These are phyloP conservation scores for Gymnocephalus cernua DNA, from an alignment of 2,113 vertebrate genomes.

Conservation along the genomic window DNA sequence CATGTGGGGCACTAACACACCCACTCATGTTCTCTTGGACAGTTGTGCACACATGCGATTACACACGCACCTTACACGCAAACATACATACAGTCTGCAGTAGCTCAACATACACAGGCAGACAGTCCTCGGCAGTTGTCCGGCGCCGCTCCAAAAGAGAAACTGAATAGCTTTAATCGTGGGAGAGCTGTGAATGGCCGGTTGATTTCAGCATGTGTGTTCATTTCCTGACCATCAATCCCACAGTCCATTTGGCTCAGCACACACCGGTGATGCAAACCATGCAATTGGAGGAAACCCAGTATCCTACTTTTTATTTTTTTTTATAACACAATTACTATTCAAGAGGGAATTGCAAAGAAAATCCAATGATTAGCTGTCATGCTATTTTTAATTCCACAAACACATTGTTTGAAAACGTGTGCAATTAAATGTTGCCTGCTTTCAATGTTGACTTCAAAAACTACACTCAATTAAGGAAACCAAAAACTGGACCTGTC, in stretches of 20 bases:
- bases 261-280: slow-evolving; percentile 70
- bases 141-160: slow-evolving; percentile 63
- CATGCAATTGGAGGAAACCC: slow-evolving; percentile 72
- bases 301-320: slow-evolving; percentile 47
- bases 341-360: slow-evolving; percentile 69
- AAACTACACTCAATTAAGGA: slow-evolving; percentile 52
- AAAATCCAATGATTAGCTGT: slow-evolving; percentile 70
- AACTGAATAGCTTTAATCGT: slow-evolving; percentile 77
- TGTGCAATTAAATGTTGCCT: slow-evolving; percentile 32
- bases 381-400: slow-evolving; percentile 60
- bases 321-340: slow-evolving; percentile 62
- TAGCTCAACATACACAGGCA: slow-evolving; percentile 54
- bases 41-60: slow-evolving; percentile 21
- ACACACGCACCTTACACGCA: slow-evolving; percentile 13
- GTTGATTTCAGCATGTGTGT: slow-evolving; percentile 80
- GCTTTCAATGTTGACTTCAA: slow-evolving; percentile 62
- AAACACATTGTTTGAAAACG: slow-evolving; percentile 43
- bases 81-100: slow-evolving; percentile 61
- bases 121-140: slow-evolving; percentile 58
- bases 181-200: slow-evolving; percentile 66
- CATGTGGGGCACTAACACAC: slow-evolving; percentile 47
- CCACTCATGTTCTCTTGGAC: slow-evolving; percentile 35
- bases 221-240: slow-evolving; percentile 83
- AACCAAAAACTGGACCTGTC: slow-evolving; percentile 26
- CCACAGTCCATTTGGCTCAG: slow-evolving; percentile 74